Base-by-base conservation (phyloP, 2,113 vertebrate genomes). In the Holacanthus passer region DNA sequence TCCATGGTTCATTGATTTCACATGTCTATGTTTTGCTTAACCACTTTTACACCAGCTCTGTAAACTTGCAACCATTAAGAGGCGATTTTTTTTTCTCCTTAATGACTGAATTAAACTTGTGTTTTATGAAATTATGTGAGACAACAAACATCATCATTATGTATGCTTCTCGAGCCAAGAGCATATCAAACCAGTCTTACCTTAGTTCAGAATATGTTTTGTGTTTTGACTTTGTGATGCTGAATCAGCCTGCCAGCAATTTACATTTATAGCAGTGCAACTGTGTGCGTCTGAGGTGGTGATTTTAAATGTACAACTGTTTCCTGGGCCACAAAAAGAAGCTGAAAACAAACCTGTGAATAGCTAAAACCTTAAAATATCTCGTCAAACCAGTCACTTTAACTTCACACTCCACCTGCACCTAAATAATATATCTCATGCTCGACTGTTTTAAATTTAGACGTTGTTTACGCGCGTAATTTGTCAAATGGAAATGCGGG, bases 381-480 rank as follows among this genome's bases (percentile, higher is more conserved):
- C 37, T 45, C 11, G 31, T 76, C 43, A 79, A 66, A 63, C 24
- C 29, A 58, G 70, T 9, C 16, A 63, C 5, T 50, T 82, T 43
- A 69, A 58, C 60, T 45, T 45, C 32, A 27, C 43, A 58, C 20
- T 70, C 24, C 53, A 78, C 55, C 10, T 56, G 72, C 59, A 59
- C 50, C 56, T 27, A 53, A 68, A 58, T 32, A 31, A 55, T 29
- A 70, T 58, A 77, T 60, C 37, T 29, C 56, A 12, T 16, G 13
- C 76, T 62, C 55, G 29, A 39, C 24, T 41, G 27, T 73, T 83
- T 73, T 52, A 64, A 65, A 78, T 75, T 22, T 58, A 74, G 59
- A 55, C 43, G 37, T 68, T 59, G 41, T 74, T 60, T 59, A 22
- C 52, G 20, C 29, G 50, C 37, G 50, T 71, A 56, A 63, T 87